These are phyloP conservation scores for Musca domestica DNA, from an alignment of 1,140 invertebrate species.

Conservation along the genomic window DNA sequence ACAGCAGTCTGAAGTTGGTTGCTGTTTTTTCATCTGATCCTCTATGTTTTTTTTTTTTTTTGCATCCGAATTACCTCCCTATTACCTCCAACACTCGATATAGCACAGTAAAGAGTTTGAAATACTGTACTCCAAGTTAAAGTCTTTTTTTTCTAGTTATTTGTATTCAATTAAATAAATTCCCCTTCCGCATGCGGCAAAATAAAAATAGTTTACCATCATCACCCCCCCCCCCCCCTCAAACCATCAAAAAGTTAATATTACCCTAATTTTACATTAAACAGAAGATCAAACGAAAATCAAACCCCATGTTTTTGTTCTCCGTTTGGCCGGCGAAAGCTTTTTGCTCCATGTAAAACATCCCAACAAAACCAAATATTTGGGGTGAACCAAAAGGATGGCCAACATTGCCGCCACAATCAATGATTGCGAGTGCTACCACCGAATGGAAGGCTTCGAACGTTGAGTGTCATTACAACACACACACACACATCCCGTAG, in stretches of 20 bases:
- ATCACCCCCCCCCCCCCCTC: too few relatives aligned
- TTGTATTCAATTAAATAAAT: too few relatives aligned
- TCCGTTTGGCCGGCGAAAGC: not conserved
- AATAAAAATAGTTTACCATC: too few relatives aligned
- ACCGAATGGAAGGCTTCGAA: not conserved
- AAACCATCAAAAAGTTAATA: not conserved
- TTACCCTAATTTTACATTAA: not conserved
- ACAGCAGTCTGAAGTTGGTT: too few relatives aligned
- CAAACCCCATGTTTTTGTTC: not conserved
- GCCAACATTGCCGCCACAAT: constrained; percentile 2
- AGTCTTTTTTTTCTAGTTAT: too few relatives aligned
- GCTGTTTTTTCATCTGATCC: too few relatives aligned
- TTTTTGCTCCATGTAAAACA: not conserved
- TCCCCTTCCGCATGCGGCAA: too few relatives aligned
- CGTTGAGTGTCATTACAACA: not conserved
- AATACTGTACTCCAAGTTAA: too few relatives aligned
- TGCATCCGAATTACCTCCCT: too few relatives aligned
- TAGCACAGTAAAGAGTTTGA: too few relatives aligned
- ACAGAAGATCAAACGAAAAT: not conserved
- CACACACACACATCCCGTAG: constrained; percentile 10
- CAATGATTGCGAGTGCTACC: not conserved
- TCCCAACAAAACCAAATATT: constrained; percentile 17
- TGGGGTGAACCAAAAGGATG: constrained; percentile 23
- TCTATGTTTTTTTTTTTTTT: too few relatives aligned
- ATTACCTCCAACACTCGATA: too few relatives aligned